Evolutionary conservation across 2,113 vertebrate species (phyloP), one percentile per base, ranked within the genome.

Genomic region (Prionailurus viverrinus): DNA sequence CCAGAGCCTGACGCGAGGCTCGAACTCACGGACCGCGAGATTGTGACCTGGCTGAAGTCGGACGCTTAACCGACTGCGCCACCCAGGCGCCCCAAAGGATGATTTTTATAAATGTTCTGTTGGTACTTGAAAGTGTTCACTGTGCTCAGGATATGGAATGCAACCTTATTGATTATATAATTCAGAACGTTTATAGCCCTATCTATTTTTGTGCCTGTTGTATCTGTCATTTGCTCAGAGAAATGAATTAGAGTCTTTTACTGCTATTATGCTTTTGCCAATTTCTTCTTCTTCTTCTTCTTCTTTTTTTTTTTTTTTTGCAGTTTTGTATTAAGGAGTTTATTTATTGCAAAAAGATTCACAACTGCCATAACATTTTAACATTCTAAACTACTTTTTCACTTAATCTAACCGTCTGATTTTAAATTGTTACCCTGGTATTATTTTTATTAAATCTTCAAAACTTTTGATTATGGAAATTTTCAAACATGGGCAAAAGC

Each of bases 161-260:
- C 76, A 91, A 63, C 69, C 58, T 96, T 94, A 87, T 55, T 91
- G 96, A 84, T 94, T 83, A 96, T 65, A 55, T 69, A 88, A 96
- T 94, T 91, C 76, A 83, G 61, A 91, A 29, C 41, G 36, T 96
- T 95, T 87, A 78, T 87, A 69, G 76, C 58, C 10, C n/a, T 94
- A 58, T 19, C 68, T 45, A 71, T 71, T 81, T 93, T 89, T 74
- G 74, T 95, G 86, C 82, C 66, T 81, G 31, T 81, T 93, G 3
- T 88, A 83, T 74, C 66, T 82, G 36, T 91, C 41, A 91, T 78
- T 19, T 88, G 31, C 68, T 83, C 51, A 88, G 29, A 82, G 88
- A 91, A 88, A 88, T 65, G 68, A 83, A 78, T 88, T 88, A 53
- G 5, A 82, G 39, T 76, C 81, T 76, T 25, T 74, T 88, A 83